These are phyloP conservation scores for Nymphicus hollandicus DNA, from an alignment of 2,113 vertebrate species.

Conservation along the genomic window DNA sequence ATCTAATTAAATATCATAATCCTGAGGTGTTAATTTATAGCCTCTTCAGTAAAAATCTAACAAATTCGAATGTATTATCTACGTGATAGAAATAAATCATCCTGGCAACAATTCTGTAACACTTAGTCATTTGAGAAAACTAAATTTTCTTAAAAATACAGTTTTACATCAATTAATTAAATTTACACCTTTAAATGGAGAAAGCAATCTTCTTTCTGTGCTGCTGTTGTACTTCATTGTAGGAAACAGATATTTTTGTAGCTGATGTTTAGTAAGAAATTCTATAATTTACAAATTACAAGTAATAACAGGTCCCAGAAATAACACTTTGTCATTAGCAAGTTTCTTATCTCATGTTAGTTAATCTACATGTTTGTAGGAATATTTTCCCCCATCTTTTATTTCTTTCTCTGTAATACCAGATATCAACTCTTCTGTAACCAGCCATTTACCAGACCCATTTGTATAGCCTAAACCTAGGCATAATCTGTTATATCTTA, in stretches of 20 bases:
- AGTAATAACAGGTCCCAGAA: slow-evolving; percentile 1
- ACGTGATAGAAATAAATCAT: slow-evolving; percentile 30
- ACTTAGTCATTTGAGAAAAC: background rate
- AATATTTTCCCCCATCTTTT: background rate
- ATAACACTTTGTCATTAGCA: background rate
- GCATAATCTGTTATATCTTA: background rate
- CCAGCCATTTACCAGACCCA: background rate
- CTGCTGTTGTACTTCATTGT: background rate
- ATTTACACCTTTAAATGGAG: background rate
- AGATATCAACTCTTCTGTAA: background rate
- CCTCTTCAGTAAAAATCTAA: background rate
- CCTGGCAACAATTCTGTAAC: background rate
- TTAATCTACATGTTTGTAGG: background rate
- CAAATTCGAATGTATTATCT: background rate
- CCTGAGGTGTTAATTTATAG: background rate
- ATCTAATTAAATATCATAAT: slow-evolving; percentile 49
- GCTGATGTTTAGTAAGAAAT: background rate
- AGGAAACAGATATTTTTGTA: background rate
- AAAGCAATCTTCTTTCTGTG: background rate
- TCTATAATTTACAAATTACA: background rate
- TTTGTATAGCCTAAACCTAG: slow-evolving; percentile 9
- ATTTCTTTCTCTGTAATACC: slow-evolving; percentile 18
- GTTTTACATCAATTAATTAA: slow-evolving; percentile 3
- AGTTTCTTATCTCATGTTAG: background rate
- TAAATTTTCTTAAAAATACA: background rate